Evolutionary conservation across 1,140 invertebrate species (phyloP).

Genomic region (Anastrepha ludens): DNA sequence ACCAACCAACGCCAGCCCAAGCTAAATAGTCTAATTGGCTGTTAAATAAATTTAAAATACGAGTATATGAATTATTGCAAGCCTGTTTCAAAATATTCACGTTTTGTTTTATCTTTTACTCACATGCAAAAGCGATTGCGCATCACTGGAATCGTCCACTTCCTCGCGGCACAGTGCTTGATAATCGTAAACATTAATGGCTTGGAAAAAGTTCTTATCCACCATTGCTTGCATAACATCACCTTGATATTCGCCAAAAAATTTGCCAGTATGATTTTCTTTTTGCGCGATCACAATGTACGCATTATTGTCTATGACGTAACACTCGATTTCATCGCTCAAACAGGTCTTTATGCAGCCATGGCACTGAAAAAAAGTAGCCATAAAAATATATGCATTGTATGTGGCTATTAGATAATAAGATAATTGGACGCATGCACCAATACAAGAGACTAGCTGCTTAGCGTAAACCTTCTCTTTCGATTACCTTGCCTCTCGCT

Average conservation of each 20-base stretch:
- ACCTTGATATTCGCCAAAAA: slow-evolving; percentile 90
- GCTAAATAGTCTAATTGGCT: slow-evolving; percentile 66
- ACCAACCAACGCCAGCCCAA: slow-evolving; percentile 68
- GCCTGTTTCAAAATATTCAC: too few species aligned
- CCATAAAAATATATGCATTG: too few species aligned
- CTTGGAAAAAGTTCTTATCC: slow-evolving; percentile 82
- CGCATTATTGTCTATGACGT: slow-evolving; percentile 91
- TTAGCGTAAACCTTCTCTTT: too few species aligned
- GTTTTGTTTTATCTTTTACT: slow-evolving; percentile 26
- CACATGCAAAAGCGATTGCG: slow-evolving; percentile 65
- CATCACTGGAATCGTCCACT: slow-evolving; percentile 60
- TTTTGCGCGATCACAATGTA: slow-evolving; percentile 88
- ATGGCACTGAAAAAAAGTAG: slow-evolving; percentile 70
- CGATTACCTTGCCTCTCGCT: too few species aligned
- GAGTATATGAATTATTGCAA: neutral
- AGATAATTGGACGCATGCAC: too few species aligned
- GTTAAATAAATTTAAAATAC: neutral
- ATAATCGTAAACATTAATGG: slow-evolving; percentile 88
- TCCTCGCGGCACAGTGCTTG: slow-evolving; percentile 83
- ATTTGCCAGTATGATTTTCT: slow-evolving; percentile 83
- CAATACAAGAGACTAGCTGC: too few species aligned
- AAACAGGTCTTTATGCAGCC: slow-evolving; percentile 77
- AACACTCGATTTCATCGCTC: slow-evolving; percentile 83
- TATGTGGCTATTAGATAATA: too few species aligned
- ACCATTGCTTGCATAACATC: slow-evolving; percentile 87